Evolutionary conservation across 2,113 vertebrate species (phyloP).

Genomic region (Apus apus): DNA sequence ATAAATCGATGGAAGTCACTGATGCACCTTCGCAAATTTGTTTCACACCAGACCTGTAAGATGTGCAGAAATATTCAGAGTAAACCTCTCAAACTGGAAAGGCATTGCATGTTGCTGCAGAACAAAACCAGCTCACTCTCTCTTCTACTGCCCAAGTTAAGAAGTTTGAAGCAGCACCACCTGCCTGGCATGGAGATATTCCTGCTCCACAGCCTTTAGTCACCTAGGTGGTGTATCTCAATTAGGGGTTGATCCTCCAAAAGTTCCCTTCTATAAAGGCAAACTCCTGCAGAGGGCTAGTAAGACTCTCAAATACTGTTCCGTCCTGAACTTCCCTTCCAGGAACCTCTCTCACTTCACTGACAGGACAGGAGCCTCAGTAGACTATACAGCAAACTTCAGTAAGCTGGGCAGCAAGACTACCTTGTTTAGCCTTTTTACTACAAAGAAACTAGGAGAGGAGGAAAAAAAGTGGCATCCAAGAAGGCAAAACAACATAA

Average conservation of each 20-base stretch:
- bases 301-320: not conserved
- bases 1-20: constrained; percentile 94
- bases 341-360: not conserved
- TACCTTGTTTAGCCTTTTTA: not conserved
- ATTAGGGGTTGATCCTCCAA: not conserved
- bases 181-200: not conserved
- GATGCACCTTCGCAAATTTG: constrained; percentile 91
- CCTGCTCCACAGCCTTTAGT: not conserved
- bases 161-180: not conserved
- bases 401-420: not conserved
- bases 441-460: not conserved
- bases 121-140: not conserved
- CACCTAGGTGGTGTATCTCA: not conserved
- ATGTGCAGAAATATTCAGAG: not conserved
- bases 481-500: not conserved
- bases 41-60: constrained; percentile 95
- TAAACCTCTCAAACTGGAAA: not conserved
- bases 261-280: not conserved
- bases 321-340: not conserved
- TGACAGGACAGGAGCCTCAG: not conserved
- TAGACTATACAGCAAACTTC: not conserved
- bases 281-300: not conserved
- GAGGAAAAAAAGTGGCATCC: not conserved
- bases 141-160: not conserved
- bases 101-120: not conserved